Base-by-base conservation (phyloP, 2,797 vertebrate genomes). In the Sciurus vulgaris region DNA sequence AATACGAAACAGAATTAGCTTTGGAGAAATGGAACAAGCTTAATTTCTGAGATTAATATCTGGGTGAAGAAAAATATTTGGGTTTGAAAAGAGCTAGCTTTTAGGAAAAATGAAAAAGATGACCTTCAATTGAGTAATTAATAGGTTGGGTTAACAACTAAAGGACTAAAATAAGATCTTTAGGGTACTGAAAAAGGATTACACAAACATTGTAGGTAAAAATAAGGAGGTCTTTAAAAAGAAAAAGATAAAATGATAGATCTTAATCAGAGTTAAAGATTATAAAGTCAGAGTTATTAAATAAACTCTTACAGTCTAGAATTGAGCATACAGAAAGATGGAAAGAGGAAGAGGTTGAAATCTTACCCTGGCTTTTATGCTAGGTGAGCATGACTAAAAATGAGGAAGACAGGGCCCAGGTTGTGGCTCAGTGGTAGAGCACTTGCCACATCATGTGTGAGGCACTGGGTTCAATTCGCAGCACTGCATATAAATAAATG, bases 1-100 rank as follows among this genome's bases (percentile, higher is more conserved):
- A 33, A 73, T 35, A 70, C 76, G 14, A 26, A 28, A 65, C 7
- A 93, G 4, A 8, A 41, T 94, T 94, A 89, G 59, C 59, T 92
- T 17, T 54, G 33, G 24, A 78, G 28, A 78, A 87, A n/a, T 30
- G 26, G n/a, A 67, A 69, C n/a, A 74, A 26, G 59, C 28, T 6
- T 89, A 33, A 76, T 81, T 93, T 96, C 65, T 79, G 44, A 93
- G 13, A 84, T 85, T 70, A 94, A 85, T 88, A 28, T 61, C 28
- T 67, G 26, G 56, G 51, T 82, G 41, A 90, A 90, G 26, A 44
- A 85, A 92, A 91, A 91, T 51, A 87, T 11, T 2, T 83, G 13
- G 61, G 8, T 28, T 54, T 90, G 41, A 59, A 91, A 95, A 85
- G 28, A 82, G 9, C 51, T 59, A 44, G 69, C 54, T 89, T 89